Percentiles rank a stretch among this genome's conserved stretches.
Conservation (phyloP, 2,888 invertebrate genomes). For the Synergus laeviventris region DNA sequence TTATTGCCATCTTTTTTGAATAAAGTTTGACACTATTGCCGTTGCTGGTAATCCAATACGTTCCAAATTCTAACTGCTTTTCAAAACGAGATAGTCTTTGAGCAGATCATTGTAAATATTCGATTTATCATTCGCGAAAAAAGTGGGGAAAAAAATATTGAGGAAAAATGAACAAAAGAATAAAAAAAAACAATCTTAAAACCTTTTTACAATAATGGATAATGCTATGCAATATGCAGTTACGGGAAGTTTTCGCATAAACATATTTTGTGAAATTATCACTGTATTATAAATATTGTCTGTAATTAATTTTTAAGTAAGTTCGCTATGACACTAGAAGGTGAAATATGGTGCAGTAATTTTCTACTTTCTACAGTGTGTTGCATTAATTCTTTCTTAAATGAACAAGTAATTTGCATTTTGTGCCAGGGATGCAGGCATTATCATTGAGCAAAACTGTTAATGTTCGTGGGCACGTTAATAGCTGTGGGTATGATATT, state of each 20-base stretch:
- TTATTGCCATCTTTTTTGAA: constrained; percentile 45
- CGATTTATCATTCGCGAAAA: background rate
- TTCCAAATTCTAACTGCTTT: constrained; percentile 7
- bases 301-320: background rate
- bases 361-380: background rate
- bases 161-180: background rate
- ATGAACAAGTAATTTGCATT: background rate
- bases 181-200: too few relatives aligned
- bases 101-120: background rate
- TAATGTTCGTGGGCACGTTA: background rate
- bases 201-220: background rate
- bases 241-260: background rate
- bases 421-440: background rate
- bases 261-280: background rate
- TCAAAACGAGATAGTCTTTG: background rate
- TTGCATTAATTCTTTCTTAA: background rate
- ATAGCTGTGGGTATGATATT: constrained; percentile 7
- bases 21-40: constrained; percentile 46
- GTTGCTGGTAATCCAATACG: constrained; percentile 21
- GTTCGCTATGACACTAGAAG: background rate
- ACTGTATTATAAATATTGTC: background rate
- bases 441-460: constrained; percentile 3
- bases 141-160: background rate
- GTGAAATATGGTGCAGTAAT: background rate
- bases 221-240: background rate